phyloP scores from a whole-genome alignment of 2,888 invertebrate species.

The Labia minor region DNA sequence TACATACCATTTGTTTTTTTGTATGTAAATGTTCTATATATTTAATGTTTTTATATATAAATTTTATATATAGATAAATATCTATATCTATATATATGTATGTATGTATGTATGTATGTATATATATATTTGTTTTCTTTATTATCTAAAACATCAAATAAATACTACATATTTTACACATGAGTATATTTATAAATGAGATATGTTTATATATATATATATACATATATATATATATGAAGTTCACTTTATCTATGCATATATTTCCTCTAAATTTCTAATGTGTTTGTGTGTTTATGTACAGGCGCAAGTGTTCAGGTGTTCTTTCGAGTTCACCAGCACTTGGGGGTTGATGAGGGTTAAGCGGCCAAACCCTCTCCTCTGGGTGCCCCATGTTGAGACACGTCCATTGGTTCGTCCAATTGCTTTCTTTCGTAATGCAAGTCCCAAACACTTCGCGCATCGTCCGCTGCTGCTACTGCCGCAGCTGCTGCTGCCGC shows the following conservation, averaged over 20 bases:
- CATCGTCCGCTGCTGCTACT: slow-evolving; percentile 31
- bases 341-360: slow-evolving; percentile 26
- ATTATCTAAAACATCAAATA: not conserved
- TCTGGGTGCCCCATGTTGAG: slow-evolving; percentile 44
- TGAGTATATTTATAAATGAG: slow-evolving; percentile 9
- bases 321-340: not conserved
- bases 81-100: no score
- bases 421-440: slow-evolving; percentile 45
- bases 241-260: not conserved
- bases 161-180: not conserved
- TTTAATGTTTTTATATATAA: slow-evolving; percentile 8
- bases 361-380: slow-evolving; percentile 66
- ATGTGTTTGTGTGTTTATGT: not conserved
- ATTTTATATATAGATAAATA: not conserved
- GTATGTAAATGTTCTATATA: not conserved
- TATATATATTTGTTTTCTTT: not conserved
- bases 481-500: slow-evolving; percentile 39
- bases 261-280: not conserved
- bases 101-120: no score
- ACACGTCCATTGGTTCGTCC: slow-evolving; percentile 29
- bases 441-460: slow-evolving; percentile 43
- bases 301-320: not conserved
- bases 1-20: slow-evolving; percentile 5
- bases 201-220: not conserved
- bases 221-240: not conserved